Evolutionary conservation across 1,140 invertebrate species (phyloP), one percentile per base, ranked within the genome.

Genomic region (Caenorhabditis latens): DNA sequence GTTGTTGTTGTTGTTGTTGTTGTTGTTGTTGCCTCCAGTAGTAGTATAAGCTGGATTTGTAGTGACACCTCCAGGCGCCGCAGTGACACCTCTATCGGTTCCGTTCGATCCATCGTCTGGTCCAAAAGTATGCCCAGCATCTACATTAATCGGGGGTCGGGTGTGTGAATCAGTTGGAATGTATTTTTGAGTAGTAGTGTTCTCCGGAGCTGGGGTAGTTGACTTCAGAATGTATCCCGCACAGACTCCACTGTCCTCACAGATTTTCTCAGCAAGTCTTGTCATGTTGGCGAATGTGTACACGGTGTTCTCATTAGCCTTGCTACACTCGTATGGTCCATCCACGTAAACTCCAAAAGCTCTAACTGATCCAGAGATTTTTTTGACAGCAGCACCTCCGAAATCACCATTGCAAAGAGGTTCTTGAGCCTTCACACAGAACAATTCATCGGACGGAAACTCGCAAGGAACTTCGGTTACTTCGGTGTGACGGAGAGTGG

Each of bases 261-360:
- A 79, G 14, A 79, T 24, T 1, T 21, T 2, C 14, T 14, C 71
- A 11, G 71, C 71, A 0, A 79, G 6, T 6, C n/a, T 24, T 50
- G 71, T 24, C 46, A 79, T 19, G 71, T 79, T 79, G 9, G 46
- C 71, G 24, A 79, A 79, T 0, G 43, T 79, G 46, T 79, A 79
- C 5, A 79, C 71, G 7, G 71, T 79, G 5, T 53, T 16, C 21
- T 24, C 11, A 24, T 50, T 3, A 9, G 71, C 71, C 21, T 79
- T 79, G n/a, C 7, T 13, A n/a, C 71, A 79, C n/a, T 79, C 71
- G 24, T 50, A 79, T 11, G 71, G 71, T 24, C 71, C 71, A 79
- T 79, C 40, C 46, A 79, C n/a, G 16, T 79, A 79, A 14, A 79
- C 46, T 46, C 71, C 71, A 50, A 21, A 32, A 13, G 71, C 71